Evolutionary conservation across 2,797 vertebrate genomes (phyloP).

Genomic region (Propithecus perrieri): DNA sequence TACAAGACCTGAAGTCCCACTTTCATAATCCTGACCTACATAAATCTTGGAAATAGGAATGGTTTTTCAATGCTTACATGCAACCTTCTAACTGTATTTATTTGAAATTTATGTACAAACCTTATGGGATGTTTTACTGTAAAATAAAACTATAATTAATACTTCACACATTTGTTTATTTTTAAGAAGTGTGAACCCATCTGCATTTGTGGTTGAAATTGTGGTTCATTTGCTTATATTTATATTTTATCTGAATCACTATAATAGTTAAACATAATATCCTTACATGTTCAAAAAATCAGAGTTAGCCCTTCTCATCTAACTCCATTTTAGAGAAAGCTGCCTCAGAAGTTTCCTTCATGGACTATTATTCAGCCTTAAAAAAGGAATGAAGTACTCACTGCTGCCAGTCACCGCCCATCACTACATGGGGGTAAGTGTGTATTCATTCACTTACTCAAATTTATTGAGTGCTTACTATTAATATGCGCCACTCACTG

Average conservation of each 20-base stretch:
- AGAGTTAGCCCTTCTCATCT: background rate
- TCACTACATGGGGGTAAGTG: background rate
- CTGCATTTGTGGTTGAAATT: constrained; percentile 32
- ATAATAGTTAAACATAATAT: constrained; percentile 8
- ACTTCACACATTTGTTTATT: constrained; percentile 49
- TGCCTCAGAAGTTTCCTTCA: background rate
- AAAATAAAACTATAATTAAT: constrained; percentile 43
- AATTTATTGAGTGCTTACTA: background rate
- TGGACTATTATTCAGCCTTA: background rate
- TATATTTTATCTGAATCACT: constrained; percentile 51
- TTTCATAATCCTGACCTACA: background rate
- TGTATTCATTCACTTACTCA: background rate
- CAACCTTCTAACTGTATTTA: constrained; percentile 34
- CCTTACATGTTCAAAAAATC: background rate
- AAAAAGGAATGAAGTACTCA: background rate
- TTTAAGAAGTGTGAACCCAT: background rate
- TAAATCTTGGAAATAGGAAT: background rate
- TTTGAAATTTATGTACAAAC: constrained; percentile 55
- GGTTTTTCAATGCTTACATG: background rate
- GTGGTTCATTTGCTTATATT: constrained; percentile 9
- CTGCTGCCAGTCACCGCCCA: background rate
- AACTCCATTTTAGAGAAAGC: constrained; percentile 1
- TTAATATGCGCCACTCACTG: background rate
- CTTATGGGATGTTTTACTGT: constrained; percentile 53
- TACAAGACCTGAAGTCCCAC: background rate